phyloP scores from a whole-genome alignment of 2,888 invertebrate species.

The Stenodera caucasica region DNA sequence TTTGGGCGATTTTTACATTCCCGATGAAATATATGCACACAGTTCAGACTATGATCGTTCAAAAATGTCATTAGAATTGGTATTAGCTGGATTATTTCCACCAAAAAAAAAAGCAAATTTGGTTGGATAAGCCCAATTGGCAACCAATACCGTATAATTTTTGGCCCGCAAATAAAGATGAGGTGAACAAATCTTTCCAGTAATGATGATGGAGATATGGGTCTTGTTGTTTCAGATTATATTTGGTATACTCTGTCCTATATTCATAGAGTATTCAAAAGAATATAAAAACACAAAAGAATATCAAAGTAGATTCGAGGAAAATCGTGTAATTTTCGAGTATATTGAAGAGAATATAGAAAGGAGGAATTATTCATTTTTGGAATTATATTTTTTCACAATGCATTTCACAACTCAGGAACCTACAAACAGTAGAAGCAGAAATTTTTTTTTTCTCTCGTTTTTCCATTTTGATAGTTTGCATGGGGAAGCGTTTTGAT shows the following conservation, averaged over 20 bases:
- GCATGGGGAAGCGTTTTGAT: neutral
- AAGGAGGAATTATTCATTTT: neutral
- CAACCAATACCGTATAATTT: conserved; percentile 39
- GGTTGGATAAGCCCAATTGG: conserved; percentile 53
- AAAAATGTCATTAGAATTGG: conserved; percentile 68
- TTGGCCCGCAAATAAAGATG: neutral
- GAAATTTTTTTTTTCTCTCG: too few species aligned
- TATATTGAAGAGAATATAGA: neutral
- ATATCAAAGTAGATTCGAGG: neutral
- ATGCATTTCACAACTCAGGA: too few species aligned
- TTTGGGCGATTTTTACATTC: conserved; percentile 60
- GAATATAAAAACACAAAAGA: neutral
- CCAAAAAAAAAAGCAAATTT: conserved; percentile 59
- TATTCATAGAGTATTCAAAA: neutral
- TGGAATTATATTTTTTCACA: neutral
- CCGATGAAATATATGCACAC: conserved; percentile 58
- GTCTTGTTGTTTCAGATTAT: conserved; percentile 3
- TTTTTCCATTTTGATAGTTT: too few species aligned
- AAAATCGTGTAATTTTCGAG: neutral
- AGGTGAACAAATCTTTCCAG: neutral
- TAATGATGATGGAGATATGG: neutral
- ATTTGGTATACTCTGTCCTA: conserved; percentile 1
- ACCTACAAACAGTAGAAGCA: too few species aligned
- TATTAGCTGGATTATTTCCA: conserved; percentile 68
- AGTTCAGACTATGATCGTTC: conserved; percentile 70